phyloP scores from a whole-genome alignment of 2,888 invertebrate genomes.

The Aleiodes leptofemur region DNA sequence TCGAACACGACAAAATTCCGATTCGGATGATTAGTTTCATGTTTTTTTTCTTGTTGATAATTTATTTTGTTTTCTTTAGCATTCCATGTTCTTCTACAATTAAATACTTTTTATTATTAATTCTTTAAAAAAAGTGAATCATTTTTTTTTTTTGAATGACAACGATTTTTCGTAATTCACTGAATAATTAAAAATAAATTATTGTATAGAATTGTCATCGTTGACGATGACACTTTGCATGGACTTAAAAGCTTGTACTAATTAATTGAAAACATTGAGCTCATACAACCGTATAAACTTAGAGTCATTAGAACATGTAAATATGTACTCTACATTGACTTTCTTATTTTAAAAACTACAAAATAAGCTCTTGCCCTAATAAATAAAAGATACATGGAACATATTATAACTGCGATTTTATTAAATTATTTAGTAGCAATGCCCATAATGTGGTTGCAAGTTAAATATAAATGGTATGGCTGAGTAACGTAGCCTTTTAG shows the following conservation, averaged over 20 bases:
- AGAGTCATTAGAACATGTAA: background rate
- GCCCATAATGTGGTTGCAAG: constrained; percentile 66
- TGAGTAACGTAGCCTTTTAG: constrained; percentile 66
- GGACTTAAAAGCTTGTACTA: background rate
- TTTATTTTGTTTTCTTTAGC: background rate
- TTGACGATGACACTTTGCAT: constrained; percentile 16
- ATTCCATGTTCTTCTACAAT: background rate
- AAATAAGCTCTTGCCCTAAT: background rate
- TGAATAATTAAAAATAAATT: background rate
- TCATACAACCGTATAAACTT: background rate
- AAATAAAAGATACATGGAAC: background rate
- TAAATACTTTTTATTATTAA: background rate
- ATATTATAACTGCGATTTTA: constrained; percentile 9
- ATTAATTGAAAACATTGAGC: background rate
- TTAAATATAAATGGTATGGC: constrained; percentile 63
- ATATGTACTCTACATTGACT: background rate
- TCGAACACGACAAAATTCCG: constrained; percentile 23
- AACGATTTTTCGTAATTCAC: background rate
- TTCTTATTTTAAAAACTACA: constrained; percentile 9
- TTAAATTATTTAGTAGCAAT: constrained; percentile 62
- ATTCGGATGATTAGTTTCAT: constrained; percentile 11
- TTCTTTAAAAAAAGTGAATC: background rate
- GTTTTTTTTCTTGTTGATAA: background rate
- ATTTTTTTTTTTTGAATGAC: background rate
- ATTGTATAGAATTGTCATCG: background rate